Percentiles rank a stretch among this genome's conserved stretches.
Conservation (phyloP, 2,888 invertebrate genomes). For the Emmelina monodactyla region DNA sequence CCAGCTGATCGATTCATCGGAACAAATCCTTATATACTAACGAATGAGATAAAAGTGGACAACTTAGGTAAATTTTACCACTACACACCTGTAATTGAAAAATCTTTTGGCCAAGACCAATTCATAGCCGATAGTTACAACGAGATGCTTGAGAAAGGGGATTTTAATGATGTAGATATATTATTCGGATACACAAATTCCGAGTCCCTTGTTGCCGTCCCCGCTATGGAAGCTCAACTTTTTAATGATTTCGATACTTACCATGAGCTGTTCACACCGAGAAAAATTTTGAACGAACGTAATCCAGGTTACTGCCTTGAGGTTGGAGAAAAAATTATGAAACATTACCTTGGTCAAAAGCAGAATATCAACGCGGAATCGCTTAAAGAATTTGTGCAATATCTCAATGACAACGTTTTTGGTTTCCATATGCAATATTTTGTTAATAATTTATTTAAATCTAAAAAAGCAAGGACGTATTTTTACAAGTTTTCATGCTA, state of each 20-base stretch:
- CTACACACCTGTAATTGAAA: constrained; percentile 35
- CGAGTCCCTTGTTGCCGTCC: constrained; percentile 54
- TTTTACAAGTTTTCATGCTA: constrained; percentile 28
- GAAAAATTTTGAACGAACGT: constrained; percentile 21
- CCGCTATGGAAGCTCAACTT: constrained; percentile 11
- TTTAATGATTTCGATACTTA: constrained; percentile 20
- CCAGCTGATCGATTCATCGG: constrained; percentile 19
- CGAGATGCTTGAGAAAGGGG: constrained; percentile 37
- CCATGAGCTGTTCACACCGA: constrained; percentile 28
- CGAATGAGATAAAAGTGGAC: constrained; percentile 22
- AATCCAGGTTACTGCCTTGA: constrained; percentile 20
- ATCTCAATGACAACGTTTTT: constrained; percentile 19
- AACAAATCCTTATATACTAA: constrained; percentile 17
- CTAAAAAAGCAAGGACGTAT: constrained; percentile 19
- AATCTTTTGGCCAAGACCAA: constrained; percentile 27
- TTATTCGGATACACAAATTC: constrained; percentile 74
- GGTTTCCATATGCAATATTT: constrained; percentile 21
- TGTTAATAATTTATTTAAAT: constrained; percentile 16
- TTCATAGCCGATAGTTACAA: constrained; percentile 26
- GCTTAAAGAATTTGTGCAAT: constrained; percentile 24
- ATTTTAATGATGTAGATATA: constrained; percentile 63
- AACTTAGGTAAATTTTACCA: constrained; percentile 24
- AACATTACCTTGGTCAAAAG: constrained; percentile 27
- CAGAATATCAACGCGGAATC: constrained; percentile 14
- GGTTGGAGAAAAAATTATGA: constrained; percentile 24